Base-by-base conservation (phyloP, 2,888 invertebrate genomes). In the Pasiphila rectangulata region DNA sequence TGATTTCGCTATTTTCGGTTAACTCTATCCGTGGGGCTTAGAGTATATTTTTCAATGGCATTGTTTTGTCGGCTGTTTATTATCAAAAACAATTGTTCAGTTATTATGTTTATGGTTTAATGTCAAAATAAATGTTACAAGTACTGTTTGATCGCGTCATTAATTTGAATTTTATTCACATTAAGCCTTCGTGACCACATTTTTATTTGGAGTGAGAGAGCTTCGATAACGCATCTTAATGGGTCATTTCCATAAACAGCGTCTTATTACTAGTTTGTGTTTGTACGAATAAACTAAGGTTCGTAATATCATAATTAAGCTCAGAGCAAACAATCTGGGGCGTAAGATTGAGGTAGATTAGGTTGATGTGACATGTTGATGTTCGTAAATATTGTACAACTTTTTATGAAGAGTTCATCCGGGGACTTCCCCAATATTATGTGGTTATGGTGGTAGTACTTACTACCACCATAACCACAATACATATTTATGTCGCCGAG, bases 81-180 rank as follows among this genome's bases (percentile, higher is more conserved):
- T 54, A 51, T 56, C 55, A 63, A 65, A 75, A 75, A 78, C 76
- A 80, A 79, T 81, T 70, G 67, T 72, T 70, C 70, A 66, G 74
- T 74, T 77, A 79, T 81, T 78, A 78, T 72, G 72, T 83, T 82
- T 81, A 83, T 80, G 69, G 74, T 77, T 65, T 79, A 77, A 80
- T 83, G 77, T 83, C 78, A 76, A 82, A 85, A 83, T 83, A 78
- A 82, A 82, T 82, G 82, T 79, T 81, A 70, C 62, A 71, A 67
- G 67, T 70, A 73, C 64, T 52, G 69, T 72, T 73, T 75, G 71
- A 72, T 69, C 69, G 74, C 73, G 72, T 79, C 79, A 78, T 80
- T 79, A 81, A 83, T 82, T 79, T 70, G 64, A 78, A 74, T 77
- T 79, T 80, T 80, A 80, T 80, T 80, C 72, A 79, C 74, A 75